Evolutionary conservation across 1,140 invertebrate species (phyloP), one percentile per base, ranked within the genome.

Genomic region (Bombyx mandarina): DNA sequence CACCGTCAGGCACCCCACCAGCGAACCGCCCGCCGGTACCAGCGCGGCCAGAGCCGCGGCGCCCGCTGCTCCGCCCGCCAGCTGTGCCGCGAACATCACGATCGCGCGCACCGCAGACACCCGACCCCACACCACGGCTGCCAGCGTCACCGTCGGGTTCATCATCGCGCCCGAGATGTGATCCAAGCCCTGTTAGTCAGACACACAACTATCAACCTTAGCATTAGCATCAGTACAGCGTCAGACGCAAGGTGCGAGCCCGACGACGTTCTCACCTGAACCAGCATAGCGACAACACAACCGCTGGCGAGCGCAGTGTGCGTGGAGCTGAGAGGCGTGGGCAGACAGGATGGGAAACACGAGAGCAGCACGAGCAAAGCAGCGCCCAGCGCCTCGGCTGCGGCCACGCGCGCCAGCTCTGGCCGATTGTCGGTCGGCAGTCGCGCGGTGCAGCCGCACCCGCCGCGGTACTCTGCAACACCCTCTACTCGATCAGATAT

Each of bases 131-230:
- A 77, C 49, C 62, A 60, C 65, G 45, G 72, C 76, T 59, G 77
- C 77, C 65, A 79, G 64, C 61, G 71, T 68, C 59, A 82, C 75
- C 35, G 77, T 63, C 44, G 79, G 79, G 58, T 79, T 82, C 51
- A 79, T 50, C 57, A 73, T 65, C 56, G 73, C 75, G 52, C 75
- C 75, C 43, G 75, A 79, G 7, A 79, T 56, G 75, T 79, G 79
- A 47, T 59, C 58, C 10, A 59, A 35, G 45, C 45, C 48, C 52
- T 60, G 35, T n/a, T 35, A 3, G 26, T 35, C 26, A 47, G 58
- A 10, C 47, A n/a, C 66, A 68, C 45, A 35, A 35, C 26, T 35
- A 35, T 35, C 48, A 22, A 12, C 26, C 18, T 26, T 5, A 51
- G 49, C 49, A n/a, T 8, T 18, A 8, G n/a, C 8, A 8, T 5